phyloP scores from a whole-genome alignment of 2,797 vertebrate species.

The Pogonophryne albipinna region DNA sequence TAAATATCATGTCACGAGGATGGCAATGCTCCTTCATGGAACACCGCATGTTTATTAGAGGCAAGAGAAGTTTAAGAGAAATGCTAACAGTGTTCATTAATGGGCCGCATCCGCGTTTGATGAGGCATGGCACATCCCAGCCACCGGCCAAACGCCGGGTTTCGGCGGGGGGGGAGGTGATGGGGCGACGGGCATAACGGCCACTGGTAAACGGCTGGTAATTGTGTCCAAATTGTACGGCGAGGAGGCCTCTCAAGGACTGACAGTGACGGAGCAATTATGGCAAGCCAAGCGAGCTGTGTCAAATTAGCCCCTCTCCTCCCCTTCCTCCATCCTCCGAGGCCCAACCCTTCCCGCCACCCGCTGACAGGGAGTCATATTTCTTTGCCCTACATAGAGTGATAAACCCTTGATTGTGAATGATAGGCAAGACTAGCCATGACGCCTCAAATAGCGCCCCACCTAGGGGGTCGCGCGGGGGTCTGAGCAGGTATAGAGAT shows the following conservation, averaged over 20 bases:
- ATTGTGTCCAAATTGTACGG: slow-evolving; percentile 99
- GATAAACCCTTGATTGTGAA: slow-evolving; percentile 98
- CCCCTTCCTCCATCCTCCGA: slow-evolving; percentile 55
- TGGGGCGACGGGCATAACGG: slow-evolving; percentile 93
- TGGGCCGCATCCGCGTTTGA: slow-evolving; percentile 99
- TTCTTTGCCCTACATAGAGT: slow-evolving; percentile 90
- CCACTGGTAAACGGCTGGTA: slow-evolving; percentile 96
- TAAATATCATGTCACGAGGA: slow-evolving; percentile 99
- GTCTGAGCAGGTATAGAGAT: slow-evolving; percentile 64
- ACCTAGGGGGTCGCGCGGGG: slow-evolving; percentile 88
- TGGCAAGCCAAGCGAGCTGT: slow-evolving; percentile 99
- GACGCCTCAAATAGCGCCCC: slow-evolving; percentile 90
- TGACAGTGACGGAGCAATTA: slow-evolving; percentile 99
- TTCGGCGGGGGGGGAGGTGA: slow-evolving; percentile 69
- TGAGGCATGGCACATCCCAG: slow-evolving; percentile 93
- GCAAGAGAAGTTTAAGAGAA: slow-evolving; percentile 98
- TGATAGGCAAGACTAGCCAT: slow-evolving; percentile 91
- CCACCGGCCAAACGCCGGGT: slow-evolving; percentile 72
- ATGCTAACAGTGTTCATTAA: slow-evolving; percentile 99
- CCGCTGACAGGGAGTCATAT: slow-evolving; percentile 92
- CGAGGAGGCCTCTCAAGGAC: slow-evolving; percentile 88
- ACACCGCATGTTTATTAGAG: slow-evolving; percentile 99
- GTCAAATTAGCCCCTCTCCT: slow-evolving; percentile 95
- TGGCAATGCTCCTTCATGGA: slow-evolving; percentile 99
- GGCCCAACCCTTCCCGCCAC: slow-evolving; percentile 65